Evolutionary conservation across 2,113 vertebrate species (phyloP).

Genomic region (Channa argus): DNA sequence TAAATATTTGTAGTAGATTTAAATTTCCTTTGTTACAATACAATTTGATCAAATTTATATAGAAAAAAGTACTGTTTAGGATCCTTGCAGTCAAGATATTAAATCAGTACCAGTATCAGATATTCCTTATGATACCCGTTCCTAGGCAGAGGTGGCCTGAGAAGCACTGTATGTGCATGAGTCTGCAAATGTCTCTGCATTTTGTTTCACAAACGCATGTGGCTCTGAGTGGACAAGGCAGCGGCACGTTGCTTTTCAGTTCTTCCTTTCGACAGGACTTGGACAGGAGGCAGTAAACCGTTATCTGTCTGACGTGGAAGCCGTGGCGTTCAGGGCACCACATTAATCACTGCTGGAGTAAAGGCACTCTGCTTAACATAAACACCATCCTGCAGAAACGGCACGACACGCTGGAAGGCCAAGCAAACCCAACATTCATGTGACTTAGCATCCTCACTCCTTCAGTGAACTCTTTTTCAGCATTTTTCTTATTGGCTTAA

Average conservation of each 20-base stretch:
- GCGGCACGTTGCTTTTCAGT: constrained; percentile 17
- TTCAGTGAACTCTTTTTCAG: not conserved
- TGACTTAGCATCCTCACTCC: not conserved
- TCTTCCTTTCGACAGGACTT: constrained; percentile 4
- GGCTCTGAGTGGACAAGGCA: constrained; percentile 27
- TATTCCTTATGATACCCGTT: too few species aligned
- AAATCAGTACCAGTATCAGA: too few species aligned
- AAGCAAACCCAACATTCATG: not conserved
- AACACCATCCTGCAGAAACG: constrained; percentile 60
- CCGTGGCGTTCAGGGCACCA: constrained; percentile 52
- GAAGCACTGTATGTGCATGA: not conserved
- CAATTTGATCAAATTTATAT: too few species aligned
- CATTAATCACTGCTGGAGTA: constrained; percentile 64
- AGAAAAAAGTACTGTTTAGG: too few species aligned
- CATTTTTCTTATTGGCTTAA: not conserved
- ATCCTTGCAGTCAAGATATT: too few species aligned
- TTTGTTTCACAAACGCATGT: not conserved
- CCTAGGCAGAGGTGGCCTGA: too few species aligned
- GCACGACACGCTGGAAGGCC: constrained; percentile 14
- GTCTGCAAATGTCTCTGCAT: not conserved
- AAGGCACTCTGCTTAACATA: constrained; percentile 52
- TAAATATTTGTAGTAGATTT: too few species aligned
- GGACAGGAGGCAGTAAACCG: constrained; percentile 65
- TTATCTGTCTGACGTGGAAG: constrained; percentile 61
- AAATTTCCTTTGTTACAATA: too few species aligned